Base-by-base conservation (phyloP, 2,113 vertebrate species). In the Halichoeres trimaculatus region DNA sequence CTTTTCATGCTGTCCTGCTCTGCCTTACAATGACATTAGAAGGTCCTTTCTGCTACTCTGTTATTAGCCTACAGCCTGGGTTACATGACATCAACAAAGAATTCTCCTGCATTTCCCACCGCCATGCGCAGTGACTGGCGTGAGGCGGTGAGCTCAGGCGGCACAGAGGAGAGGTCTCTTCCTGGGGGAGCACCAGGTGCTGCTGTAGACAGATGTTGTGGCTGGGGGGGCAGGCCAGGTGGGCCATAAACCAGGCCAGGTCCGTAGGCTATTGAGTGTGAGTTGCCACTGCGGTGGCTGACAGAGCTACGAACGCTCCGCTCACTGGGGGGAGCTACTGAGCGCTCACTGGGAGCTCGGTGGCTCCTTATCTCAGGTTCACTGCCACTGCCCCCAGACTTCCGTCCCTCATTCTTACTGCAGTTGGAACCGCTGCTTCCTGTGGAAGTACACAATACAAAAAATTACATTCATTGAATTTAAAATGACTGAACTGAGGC, bases 51-150 rank as follows among this genome's bases (percentile, higher is more conserved):
- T 78, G 73, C 77, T 83, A 81, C 72, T 79, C 45, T 67, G 52
- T 70, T 54, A 66, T 64, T 22, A 3, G 48, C 81, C 57, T 43
- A 43, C 23, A 58, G 68, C 67, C 70, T 30, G 12, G 5, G 57
- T 98, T 96, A 99, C 98, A 99, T 99, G 92, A 99, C 97, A 92
- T 99, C 98, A 70, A 99, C 96, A 92, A 99, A 99, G 93, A 99
- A 99, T 93, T 99, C 98, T 92, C 98, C 98, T 62, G 97, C 96
- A 80, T 98, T 99, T 86, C 97, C 97, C 93, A 98, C 97, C 30
- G 98, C 97, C 95, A 97, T 95, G 92, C 96, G 96, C 94, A 99
- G 96, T 78, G 98, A 99, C 94, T 99, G 97, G 92, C 98, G 96
- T 74, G 98, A 99, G 80, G 94, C 96, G 5, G 96, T 97, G 90